Base-by-base conservation (phyloP, 2,888 invertebrate genomes). In the Agrotis exclamationis region DNA sequence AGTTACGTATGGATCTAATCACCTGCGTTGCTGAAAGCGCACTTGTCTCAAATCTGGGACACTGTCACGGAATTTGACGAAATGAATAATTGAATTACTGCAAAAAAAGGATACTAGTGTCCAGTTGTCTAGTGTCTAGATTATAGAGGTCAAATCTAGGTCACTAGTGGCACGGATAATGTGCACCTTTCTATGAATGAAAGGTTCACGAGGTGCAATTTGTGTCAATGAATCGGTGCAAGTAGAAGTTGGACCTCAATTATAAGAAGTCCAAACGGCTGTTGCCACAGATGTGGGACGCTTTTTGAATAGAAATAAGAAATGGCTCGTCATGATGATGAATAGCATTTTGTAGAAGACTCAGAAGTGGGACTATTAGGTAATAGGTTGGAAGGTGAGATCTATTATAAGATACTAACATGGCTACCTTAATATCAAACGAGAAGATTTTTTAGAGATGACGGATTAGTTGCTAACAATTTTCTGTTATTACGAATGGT, bases 91-190 rank as follows among this genome's bases (percentile, higher is more conserved):
- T 60, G 45, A 79, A 63, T 56, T 59, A 24, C 14, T 28, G 13
- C 13, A 5, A 75, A 51, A 22, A 59, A 74, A 66, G 45, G 59
- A 24, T 44, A 24, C 18, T 11, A 62, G 57, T 80, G 48, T 75
- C 60, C 56, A 57, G 60, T 60, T n/a, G 20, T 28, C 50, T 58
- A 39, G 63, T 39, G 39, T 62, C 71, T 67, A 58, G 56, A 67
- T 58, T 63, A 66, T 56, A 62, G 60, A 77, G 72, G 64, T 68
- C 78, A 63, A 53, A 71, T 59, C 64, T 78, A 78, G 74, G 70
- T 65, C 58, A 16, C 28, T 63, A 65, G 50, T 63, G 65, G 56
- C 63, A 74, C 20, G 39, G n/a, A 63, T 69, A 71, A 69, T 70
- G 74, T 58, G 54, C 48, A 73, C 58, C 24, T 22, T 53, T 64